These are phyloP conservation scores for Acrobasis suavella DNA, from an alignment of 2,888 invertebrate genomes.

Conservation along the genomic window DNA sequence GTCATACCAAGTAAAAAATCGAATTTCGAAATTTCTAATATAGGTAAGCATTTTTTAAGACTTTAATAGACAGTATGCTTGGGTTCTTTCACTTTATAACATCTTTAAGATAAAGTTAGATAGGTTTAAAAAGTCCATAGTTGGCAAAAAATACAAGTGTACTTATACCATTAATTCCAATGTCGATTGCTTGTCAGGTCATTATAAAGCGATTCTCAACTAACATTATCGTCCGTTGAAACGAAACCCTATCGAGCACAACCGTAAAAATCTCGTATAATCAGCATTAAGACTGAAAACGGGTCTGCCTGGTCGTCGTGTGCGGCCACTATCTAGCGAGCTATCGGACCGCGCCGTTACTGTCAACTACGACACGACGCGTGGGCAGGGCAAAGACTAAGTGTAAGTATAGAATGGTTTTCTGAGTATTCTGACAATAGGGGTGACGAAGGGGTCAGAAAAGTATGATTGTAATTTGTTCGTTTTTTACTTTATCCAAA, in stretches of 20 bases:
- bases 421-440: too few species aligned
- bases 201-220: slow-evolving; percentile 9
- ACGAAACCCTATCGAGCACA: slow-evolving; percentile 14
- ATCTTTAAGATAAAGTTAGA: too few species aligned
- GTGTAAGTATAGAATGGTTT: too few species aligned
- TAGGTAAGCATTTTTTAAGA: too few species aligned
- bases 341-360: slow-evolving; percentile 72
- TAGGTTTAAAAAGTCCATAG: not conserved
- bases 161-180: not conserved
- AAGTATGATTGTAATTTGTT: too few species aligned
- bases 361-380: slow-evolving; percentile 64
- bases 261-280: slow-evolving; percentile 21
- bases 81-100: too few species aligned
- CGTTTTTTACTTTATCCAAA: too few species aligned
- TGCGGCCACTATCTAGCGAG: slow-evolving; percentile 67
- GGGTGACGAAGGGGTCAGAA: too few species aligned
- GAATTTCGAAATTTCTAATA: too few species aligned
- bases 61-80: too few species aligned
- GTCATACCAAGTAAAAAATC: too few species aligned
- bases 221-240: slow-evolving; percentile 12
- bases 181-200: not conserved
- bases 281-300: slow-evolving; percentile 23
- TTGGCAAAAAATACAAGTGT: not conserved
- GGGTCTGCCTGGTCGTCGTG: slow-evolving; percentile 50
- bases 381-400: slow-evolving; percentile 49